These are phyloP conservation scores for Odocoileus virginianus DNA, from an alignment of 2,113 vertebrate species.

Conservation along the genomic window DNA sequence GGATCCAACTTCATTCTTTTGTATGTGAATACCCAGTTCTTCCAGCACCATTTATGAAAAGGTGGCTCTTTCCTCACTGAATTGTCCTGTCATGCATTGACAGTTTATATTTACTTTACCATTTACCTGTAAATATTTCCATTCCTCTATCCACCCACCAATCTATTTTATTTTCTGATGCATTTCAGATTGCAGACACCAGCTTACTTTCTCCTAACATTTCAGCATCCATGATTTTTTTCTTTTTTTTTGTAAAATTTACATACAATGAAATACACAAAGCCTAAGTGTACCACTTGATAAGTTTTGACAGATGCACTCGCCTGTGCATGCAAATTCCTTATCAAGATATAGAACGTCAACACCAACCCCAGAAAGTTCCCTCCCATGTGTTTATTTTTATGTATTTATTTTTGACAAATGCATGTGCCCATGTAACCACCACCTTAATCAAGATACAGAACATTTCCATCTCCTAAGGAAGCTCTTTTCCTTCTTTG, in stretches of 20 bases:
- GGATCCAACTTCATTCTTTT: neutral
- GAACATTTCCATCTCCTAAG: neutral
- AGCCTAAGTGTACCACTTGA: neutral
- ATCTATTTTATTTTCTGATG: neutral
- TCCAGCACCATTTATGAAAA: neutral
- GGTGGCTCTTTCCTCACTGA: neutral
- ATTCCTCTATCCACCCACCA: neutral
- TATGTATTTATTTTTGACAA: slow-evolving; percentile 52
- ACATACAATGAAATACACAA: neutral
- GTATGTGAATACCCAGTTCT: neutral
- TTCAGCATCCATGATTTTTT: neutral
- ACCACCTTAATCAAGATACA: neutral
- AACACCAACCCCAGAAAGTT: neutral
- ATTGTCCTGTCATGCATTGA: neutral
- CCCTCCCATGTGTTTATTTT: slow-evolving; percentile 30
- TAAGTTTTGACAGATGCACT: neutral
- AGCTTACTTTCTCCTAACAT: neutral
- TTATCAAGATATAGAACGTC: slow-evolving; percentile 10
- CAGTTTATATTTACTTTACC: neutral
- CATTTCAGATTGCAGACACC: neutral
- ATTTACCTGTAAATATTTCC: neutral
- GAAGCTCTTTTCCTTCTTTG: neutral
- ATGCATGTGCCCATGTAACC: neutral
- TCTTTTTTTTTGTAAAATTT: slow-evolving; percentile 20
- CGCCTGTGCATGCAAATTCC: slow-evolving; percentile 37